A percentile compares a stretch with the other conserved stretches of the same genome.
phyloP scores from a whole-genome alignment of 2,888 invertebrate species.

The Teinopalpus imperialis region DNA sequence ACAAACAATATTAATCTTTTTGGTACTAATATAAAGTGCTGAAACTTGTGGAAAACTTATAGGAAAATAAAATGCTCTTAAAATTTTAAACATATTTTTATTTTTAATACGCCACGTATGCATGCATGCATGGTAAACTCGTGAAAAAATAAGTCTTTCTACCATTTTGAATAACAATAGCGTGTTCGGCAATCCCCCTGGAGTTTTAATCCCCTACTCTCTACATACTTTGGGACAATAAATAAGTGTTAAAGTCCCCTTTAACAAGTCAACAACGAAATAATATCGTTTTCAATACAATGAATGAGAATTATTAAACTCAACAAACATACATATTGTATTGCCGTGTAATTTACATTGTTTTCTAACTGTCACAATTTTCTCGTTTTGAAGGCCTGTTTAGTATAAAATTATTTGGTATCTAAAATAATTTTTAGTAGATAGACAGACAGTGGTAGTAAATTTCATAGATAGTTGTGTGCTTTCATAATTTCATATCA shows the following conservation, averaged over 20 bases:
- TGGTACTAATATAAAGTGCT: too few species aligned
- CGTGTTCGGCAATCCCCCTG: constrained; percentile 44
- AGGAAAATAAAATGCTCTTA: too few species aligned
- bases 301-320: constrained; percentile 60
- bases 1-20: too few species aligned
- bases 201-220: constrained; percentile 55
- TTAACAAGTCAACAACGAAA: constrained; percentile 65
- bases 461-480: too few species aligned
- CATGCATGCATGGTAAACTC: constrained; percentile 41
- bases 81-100: too few species aligned
- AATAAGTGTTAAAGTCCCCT: constrained; percentile 74
- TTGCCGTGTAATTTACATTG: constrained; percentile 22
- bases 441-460: too few species aligned
- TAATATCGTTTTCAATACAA: constrained; percentile 63
- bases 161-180: constrained; percentile 63
- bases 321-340: constrained; percentile 45
- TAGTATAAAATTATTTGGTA: too few species aligned
- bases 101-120: too few species aligned
- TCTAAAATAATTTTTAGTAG: too few species aligned
- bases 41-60: too few species aligned
- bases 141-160: constrained; percentile 53
- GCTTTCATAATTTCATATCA: too few species aligned
- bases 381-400: too few species aligned
- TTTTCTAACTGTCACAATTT: neutral
- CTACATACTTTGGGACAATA: constrained; percentile 71